Conservation (phyloP, 1,140 invertebrate genomes). For the Dufourea novaeangliae region DNA sequence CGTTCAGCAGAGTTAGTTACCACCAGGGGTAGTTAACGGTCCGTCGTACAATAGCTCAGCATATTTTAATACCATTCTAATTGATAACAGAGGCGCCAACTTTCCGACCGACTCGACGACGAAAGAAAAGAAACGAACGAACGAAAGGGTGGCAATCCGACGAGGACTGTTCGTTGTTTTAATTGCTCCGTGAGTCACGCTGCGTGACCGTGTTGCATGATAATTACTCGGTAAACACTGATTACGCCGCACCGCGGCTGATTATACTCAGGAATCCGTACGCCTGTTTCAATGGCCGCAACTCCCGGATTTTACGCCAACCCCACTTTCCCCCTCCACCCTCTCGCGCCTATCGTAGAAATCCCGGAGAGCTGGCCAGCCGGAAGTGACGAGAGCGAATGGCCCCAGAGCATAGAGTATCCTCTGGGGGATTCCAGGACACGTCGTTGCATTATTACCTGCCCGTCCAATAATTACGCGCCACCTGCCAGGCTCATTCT, state of each 20-base stretch:
- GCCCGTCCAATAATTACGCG: constrained; percentile 23
- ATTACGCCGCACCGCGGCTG: constrained; percentile 48
- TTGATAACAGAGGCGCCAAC: no score
- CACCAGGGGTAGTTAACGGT: no score
- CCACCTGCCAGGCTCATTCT: not conserved
- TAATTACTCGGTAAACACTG: constrained; percentile 53
- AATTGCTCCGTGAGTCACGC: constrained; percentile 40
- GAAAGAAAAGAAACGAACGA: not conserved
- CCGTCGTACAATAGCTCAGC: no score
- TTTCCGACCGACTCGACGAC: not conserved
- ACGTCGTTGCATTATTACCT: constrained; percentile 22
- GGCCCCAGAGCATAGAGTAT: constrained; percentile 30
- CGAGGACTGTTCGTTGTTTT: constrained; percentile 34
- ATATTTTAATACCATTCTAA: no score
- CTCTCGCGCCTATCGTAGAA: constrained; percentile 26
- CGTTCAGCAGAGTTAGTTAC: no score
- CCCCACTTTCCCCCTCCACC: not conserved
- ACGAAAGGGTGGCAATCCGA: no score
- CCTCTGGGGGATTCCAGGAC: constrained; percentile 34
- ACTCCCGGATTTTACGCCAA: constrained; percentile 34
- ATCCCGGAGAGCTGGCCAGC: constrained; percentile 52
- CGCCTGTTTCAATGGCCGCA: constrained; percentile 31
- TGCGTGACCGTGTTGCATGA: constrained; percentile 12
- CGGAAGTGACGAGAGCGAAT: constrained; percentile 66
- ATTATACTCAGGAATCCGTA: constrained; percentile 51